A percentile compares a stretch with the other conserved stretches of the same genome.
phyloP scores from a whole-genome alignment of 2,888 invertebrate species.

The Arge pagana region DNA sequence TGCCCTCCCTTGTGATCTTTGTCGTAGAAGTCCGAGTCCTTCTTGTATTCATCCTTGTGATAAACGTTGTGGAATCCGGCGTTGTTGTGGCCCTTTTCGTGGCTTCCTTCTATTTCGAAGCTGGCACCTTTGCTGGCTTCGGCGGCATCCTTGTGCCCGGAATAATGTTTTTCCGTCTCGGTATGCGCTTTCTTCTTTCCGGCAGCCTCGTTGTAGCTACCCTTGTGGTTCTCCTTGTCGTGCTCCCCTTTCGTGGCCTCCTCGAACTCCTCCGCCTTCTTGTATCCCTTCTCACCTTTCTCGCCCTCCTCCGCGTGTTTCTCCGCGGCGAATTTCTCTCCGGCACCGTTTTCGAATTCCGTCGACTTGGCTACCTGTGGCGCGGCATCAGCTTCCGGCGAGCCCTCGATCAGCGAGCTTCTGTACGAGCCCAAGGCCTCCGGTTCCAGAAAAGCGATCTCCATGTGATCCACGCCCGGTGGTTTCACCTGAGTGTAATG shows the following conservation, averaged over 20 bases:
- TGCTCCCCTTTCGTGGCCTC: slow-evolving; percentile 64
- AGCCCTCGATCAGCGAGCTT: slow-evolving; percentile 15
- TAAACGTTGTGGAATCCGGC: slow-evolving; percentile 64
- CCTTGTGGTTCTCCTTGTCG: slow-evolving; percentile 62
- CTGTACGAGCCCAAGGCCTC: slow-evolving; percentile 10
- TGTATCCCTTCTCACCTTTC: slow-evolving; percentile 63
- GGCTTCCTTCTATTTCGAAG: slow-evolving; percentile 60
- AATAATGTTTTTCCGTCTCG: slow-evolving; percentile 59
- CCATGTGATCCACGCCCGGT: slow-evolving; percentile 55
- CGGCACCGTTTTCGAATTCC: slow-evolving; percentile 53
- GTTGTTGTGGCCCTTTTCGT: slow-evolving; percentile 63
- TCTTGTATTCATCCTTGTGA: slow-evolving; percentile 67
- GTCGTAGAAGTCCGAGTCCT: slow-evolving; percentile 65
- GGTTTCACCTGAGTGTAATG: slow-evolving; percentile 47
- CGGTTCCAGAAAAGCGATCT: slow-evolving; percentile 32
- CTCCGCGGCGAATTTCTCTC: slow-evolving; percentile 60
- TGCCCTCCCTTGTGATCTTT: slow-evolving; percentile 62
- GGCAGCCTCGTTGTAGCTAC: slow-evolving; percentile 54
- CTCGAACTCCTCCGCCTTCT: slow-evolving; percentile 61
- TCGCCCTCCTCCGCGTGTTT: slow-evolving; percentile 62
- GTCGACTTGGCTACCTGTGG: slow-evolving; percentile 14
- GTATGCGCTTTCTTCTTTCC: slow-evolving; percentile 52
- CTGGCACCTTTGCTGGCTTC: slow-evolving; percentile 57
- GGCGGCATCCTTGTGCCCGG: slow-evolving; percentile 55
- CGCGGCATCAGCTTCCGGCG: slow-evolving; percentile 5